Percentiles rank a stretch among this genome's conserved stretches.
Evolutionary conservation across 37 sponge, comb jelly and placozoan species (phyloP).

Genomic region (Chondrosia reniformis): DNA sequence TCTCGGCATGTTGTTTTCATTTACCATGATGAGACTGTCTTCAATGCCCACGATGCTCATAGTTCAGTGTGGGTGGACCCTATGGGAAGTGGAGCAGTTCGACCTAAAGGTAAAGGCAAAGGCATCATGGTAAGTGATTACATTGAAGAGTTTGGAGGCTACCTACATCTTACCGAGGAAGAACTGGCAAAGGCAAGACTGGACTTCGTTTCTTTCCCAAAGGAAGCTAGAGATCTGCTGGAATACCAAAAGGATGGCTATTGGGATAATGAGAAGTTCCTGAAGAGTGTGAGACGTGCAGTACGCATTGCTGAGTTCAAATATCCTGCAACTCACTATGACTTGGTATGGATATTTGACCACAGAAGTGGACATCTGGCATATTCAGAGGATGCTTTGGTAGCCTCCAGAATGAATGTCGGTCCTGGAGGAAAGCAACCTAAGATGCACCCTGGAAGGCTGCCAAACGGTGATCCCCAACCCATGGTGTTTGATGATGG

Average conservation of each 20-base stretch:
- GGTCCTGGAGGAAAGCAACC: constrained; percentile 25
- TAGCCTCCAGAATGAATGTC: not conserved
- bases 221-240: not conserved
- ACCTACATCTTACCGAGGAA: not conserved
- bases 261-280: not conserved
- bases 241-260: not conserved
- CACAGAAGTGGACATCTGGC: no score
- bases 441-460: not conserved
- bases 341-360: constrained; percentile 26
- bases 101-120: not conserved
- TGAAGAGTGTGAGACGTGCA: not conserved
- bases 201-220: not conserved
- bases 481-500: constrained; percentile 1
- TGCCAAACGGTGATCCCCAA: not conserved
- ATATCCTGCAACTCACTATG: no score
- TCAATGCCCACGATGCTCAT: constrained; percentile 3
- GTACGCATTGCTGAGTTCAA: not conserved
- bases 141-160: not conserved
- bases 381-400: no score
- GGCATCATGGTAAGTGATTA: constrained; percentile 3
- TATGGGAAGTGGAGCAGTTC: not conserved
- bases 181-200: not conserved
- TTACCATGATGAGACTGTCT: constrained; percentile 1
- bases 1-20: constrained; percentile 17
- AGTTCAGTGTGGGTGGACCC: not conserved